Base-by-base conservation (phyloP, 2,797 vertebrate species). In the Avahi laniger region DNA sequence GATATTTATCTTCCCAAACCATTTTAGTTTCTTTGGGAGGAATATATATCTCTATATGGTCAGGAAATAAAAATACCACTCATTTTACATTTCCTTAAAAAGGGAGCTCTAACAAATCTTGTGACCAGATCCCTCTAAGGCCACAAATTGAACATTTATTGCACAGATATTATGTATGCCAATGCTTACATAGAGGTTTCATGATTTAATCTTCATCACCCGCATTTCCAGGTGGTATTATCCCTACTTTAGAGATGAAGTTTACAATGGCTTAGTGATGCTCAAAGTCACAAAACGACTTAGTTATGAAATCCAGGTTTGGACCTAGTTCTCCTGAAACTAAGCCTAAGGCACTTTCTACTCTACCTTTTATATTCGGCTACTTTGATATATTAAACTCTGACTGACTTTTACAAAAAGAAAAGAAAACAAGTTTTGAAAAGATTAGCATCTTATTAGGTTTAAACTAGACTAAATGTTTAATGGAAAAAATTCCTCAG, bases 401-500 rank as follows among this genome's bases (percentile, higher is more conserved):
- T 17, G 41, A 88, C 61, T 76, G 80, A 93, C 87, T 4, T 35
- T 46, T n/a, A 93, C 1, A 89, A 6, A 48, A 61, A 96, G 43
- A 85, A 80, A 78, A 30, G 18, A 96, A 95, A 97, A 89, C 4
- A 85, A 22, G 82, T 93, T 87, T 90, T 59, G 75, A 20, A 92
- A 94, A 97, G 0, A 2, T 92, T 95, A 97, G 38, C 63, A 96
- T 93, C n/a, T 43, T 73, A 91, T 7, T 89, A 95, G 79, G 22
- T 90, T 94, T 95, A 95, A 97, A 78, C 4, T 20, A 94, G 84
- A 67, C n/a, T 43, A 59, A 30, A 81, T 81, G 91, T 89, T 89
- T 92, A 95, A 96, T 3, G 80, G 92, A 70, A 75, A 92, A 89
- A 43, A 46, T 48, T 93, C 93, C 12, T 78, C 59, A 67, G 72